Conservation (phyloP, 2,888 invertebrate genomes). For the Incurvaria masculella region DNA sequence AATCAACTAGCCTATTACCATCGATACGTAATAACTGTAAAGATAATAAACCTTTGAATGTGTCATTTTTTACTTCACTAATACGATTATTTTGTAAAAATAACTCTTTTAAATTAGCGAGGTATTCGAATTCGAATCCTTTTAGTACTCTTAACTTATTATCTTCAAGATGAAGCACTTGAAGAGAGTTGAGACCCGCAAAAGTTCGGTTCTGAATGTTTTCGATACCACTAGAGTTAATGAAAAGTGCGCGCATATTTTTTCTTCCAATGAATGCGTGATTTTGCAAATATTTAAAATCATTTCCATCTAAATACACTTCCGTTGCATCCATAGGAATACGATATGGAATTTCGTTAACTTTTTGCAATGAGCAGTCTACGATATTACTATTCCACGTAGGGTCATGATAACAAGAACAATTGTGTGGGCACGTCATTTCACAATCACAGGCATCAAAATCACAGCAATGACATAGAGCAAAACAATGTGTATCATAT, state of each 20-base stretch:
- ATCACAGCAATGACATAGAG: constrained; percentile 92
- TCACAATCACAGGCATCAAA: constrained; percentile 96
- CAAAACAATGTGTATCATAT: constrained; percentile 90
- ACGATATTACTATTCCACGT: constrained; percentile 92
- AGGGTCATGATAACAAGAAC: constrained; percentile 92
- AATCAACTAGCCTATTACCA: constrained; percentile 76
- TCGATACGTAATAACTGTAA: constrained; percentile 77
- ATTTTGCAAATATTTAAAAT: constrained; percentile 79
- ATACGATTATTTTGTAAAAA: constrained; percentile 85
- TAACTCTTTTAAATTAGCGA: constrained; percentile 75
- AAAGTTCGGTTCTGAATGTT: constrained; percentile 86
- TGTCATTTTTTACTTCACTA: constrained; percentile 71
- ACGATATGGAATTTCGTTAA: constrained; percentile 74
- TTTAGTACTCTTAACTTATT: constrained; percentile 76
- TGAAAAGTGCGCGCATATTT: constrained; percentile 81
- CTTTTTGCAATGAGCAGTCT: constrained; percentile 79
- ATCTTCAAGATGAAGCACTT: constrained; percentile 79
- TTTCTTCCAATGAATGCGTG: constrained; percentile 90
- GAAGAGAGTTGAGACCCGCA: constrained; percentile 76
- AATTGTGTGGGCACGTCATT: constrained; percentile 92
- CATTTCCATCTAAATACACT: constrained; percentile 88
- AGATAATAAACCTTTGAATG: constrained; percentile 71
- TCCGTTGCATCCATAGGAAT: constrained; percentile 95
- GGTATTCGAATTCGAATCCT: constrained; percentile 82
- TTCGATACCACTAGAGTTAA: constrained; percentile 82